Evolutionary conservation across 2,888 invertebrate species (phyloP).

Genomic region (Dryadula phaetusa): DNA sequence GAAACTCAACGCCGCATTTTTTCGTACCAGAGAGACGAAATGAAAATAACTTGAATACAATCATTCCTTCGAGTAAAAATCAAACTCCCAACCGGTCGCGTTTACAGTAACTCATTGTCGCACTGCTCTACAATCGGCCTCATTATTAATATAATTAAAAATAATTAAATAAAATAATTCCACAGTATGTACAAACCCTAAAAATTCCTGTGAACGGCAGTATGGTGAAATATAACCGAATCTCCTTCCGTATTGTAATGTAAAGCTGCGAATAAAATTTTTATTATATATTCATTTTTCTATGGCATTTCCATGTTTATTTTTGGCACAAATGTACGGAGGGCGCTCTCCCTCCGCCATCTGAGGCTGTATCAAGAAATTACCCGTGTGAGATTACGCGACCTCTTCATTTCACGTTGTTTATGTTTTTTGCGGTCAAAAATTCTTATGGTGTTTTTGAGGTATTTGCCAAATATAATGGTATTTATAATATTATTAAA

Average conservation of each 20-base stretch:
- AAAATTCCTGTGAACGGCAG: constrained; percentile 33
- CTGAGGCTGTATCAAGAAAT: constrained; percentile 8
- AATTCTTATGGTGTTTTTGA: neutral
- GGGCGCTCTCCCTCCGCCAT: neutral
- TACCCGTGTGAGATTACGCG: constrained; percentile 4
- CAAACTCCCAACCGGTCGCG: too few relatives aligned
- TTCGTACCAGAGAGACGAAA: too few relatives aligned
- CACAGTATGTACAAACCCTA: constrained; percentile 28
- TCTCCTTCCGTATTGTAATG: constrained; percentile 37
- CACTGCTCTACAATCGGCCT: too few relatives aligned
- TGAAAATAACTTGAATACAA: too few relatives aligned
- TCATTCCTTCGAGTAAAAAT: too few relatives aligned
- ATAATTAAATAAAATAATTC: too few relatives aligned
- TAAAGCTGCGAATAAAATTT: constrained; percentile 31
- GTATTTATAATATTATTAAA: too few relatives aligned
- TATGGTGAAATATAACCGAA: constrained; percentile 41
- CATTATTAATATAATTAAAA: too few relatives aligned
- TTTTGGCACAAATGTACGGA: constrained; percentile 17
- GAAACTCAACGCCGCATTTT: too few relatives aligned
- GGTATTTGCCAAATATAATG: too few relatives aligned
- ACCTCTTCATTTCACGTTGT: neutral
- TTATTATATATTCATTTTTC: constrained; percentile 36
- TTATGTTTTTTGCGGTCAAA: constrained; percentile 1
- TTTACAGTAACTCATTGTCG: too few relatives aligned
- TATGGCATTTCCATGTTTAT: constrained; percentile 35